Conservation (phyloP, 2,888 invertebrate genomes). For the Agonopterix subpropinquella region DNA sequence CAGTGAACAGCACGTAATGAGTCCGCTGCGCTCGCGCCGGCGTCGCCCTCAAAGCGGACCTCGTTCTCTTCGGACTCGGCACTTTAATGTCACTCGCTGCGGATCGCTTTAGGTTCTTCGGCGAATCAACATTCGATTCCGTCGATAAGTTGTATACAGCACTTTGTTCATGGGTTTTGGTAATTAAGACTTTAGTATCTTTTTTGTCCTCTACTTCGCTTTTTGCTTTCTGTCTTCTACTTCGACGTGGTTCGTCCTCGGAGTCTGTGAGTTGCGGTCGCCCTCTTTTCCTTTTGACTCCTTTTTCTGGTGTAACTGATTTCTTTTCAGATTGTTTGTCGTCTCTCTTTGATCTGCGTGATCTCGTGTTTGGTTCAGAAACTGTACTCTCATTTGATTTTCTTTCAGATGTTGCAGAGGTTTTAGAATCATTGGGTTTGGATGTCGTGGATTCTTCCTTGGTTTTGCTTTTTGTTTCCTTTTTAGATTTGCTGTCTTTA, state of each 20-base stretch:
- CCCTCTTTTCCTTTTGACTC: constrained; percentile 13
- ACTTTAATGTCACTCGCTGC: constrained; percentile 22
- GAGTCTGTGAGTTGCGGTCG: constrained; percentile 14
- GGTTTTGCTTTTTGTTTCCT: background rate
- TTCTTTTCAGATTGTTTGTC: constrained; percentile 4
- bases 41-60: constrained; percentile 29
- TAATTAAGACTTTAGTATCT: constrained; percentile 2
- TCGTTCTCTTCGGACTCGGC: constrained; percentile 37
- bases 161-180: constrained; percentile 36
- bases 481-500: background rate
- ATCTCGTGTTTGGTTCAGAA: constrained; percentile 10
- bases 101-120: constrained; percentile 34
- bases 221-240: constrained; percentile 39
- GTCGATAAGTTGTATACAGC: constrained; percentile 44
- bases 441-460: background rate
- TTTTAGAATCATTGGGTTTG: background rate
- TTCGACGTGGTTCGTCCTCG: constrained; percentile 38
- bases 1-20: constrained; percentile 54
- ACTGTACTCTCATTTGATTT: constrained; percentile 10
- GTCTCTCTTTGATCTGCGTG: background rate
- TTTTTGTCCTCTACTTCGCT: constrained; percentile 23
- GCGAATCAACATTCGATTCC: constrained; percentile 36
- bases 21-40: constrained; percentile 30
- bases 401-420: background rate
- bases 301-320: constrained; percentile 9